Base-by-base conservation (phyloP, 2,888 invertebrate species). In the Cephus runcator region DNA sequence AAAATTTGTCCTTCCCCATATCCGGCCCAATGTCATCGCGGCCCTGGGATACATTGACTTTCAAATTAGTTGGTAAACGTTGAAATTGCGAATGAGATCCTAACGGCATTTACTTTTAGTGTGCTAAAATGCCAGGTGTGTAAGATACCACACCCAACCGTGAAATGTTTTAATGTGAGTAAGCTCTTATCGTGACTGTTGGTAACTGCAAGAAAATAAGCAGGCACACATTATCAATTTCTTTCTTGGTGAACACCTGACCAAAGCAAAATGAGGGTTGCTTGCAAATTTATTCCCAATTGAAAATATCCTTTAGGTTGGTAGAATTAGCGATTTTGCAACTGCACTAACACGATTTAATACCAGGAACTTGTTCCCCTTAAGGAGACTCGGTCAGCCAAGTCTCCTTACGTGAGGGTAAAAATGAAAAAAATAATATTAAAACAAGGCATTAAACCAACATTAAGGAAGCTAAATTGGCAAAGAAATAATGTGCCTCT, bases 41-140 rank as follows among this genome's bases (percentile, higher is more conserved):
- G 9, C 56, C 9, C 23, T 56, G 23, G 9, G 6, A 9, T 9
- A 56, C 23, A 9, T 23, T 56, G 56, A 56, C 56, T 56, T 56
- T 56, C 56, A 56, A 79, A 82, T 78, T 79, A 81, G 74, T 34
- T 40, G 78, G 76, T 73, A 76, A 76, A 79, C 73, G 30, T 73
- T 77, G 69, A 83, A 85, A 82, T 23, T 56, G 23, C 56, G 56
- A 56, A 56, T 56, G 2, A 23, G 23, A 56, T 23, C 56, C 56
- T 56, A 56, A 56, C 56, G 23, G 2, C 9, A 23, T 9, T 56
- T 56, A 56, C 23, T 56, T 23, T 23, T 23, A 56, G 56, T 2
- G 56, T 9, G 56, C 23, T 56, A 56, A 23, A 40, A 23, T 56
- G 23, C 9, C 56, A 56, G 56, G 56, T 23, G 15, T 40, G 40